Evolutionary conservation across 2,113 vertebrate species (phyloP).

Genomic region (Xenopus borealis): DNA sequence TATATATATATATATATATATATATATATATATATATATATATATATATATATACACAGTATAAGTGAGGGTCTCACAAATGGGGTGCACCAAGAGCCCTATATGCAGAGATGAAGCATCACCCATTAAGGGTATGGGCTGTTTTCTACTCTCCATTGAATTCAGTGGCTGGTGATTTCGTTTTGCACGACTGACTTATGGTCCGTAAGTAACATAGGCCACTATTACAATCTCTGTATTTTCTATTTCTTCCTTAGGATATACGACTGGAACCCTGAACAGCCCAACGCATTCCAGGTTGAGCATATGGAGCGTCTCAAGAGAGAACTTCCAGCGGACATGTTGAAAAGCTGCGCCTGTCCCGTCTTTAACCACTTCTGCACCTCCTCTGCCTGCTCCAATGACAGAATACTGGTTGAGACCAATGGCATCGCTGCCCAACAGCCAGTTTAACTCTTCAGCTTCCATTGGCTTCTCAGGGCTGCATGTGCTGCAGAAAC

Average conservation of each 20-base stretch:
- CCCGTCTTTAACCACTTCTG: slow-evolving; percentile 71
- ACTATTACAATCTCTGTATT: too few species aligned
- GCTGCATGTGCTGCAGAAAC: slow-evolving; percentile 24
- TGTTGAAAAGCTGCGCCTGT: slow-evolving; percentile 75
- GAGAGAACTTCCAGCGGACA: slow-evolving; percentile 79
- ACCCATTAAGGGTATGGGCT: too few species aligned
- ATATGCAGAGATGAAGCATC: too few species aligned
- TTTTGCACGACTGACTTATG: too few species aligned
- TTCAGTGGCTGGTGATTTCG: too few species aligned
- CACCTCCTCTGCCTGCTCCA: slow-evolving; percentile 56
- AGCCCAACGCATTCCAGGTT: slow-evolving; percentile 89
- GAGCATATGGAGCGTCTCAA: slow-evolving; percentile 85
- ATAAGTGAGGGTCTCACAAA: too few species aligned
- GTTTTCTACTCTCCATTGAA: too few species aligned
- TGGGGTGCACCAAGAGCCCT: too few species aligned
- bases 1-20: too few species aligned
- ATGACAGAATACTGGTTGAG: slow-evolving; percentile 46
- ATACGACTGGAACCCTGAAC: slow-evolving; percentile 82
- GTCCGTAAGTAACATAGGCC: too few species aligned
- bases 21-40: too few species aligned
- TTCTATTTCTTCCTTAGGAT: slow-evolving; percentile 68
- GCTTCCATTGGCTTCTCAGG: slow-evolving; percentile 43
- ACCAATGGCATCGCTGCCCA: slow-evolving; percentile 59
- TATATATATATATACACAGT: too few species aligned
- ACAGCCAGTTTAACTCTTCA: slow-evolving; percentile 52